phyloP scores from a whole-genome alignment of 2,797 vertebrate species.

The Rhynchotus rufescens region DNA sequence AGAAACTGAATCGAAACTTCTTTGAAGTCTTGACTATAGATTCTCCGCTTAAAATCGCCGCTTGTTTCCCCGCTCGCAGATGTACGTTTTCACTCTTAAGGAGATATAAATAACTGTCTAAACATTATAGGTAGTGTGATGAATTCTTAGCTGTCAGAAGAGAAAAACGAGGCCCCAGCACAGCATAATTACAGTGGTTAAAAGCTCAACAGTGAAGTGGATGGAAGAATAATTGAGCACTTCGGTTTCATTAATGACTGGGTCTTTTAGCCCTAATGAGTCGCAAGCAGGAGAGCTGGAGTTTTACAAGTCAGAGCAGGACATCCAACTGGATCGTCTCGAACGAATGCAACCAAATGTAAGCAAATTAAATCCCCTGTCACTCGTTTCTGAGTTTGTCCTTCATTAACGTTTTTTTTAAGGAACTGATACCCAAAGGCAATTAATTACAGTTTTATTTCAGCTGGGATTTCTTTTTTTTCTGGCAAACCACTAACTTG shows the following conservation, averaged over 20 bases:
- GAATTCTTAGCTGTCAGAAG: constrained; percentile 66
- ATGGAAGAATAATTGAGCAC: constrained; percentile 57
- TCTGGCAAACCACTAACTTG: constrained; percentile 17
- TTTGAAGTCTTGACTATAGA: constrained; percentile 39
- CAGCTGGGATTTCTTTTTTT: constrained; percentile 8
- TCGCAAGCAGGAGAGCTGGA: neutral
- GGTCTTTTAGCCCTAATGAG: constrained; percentile 61
- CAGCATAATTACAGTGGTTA: constrained; percentile 52
- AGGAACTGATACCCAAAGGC: constrained; percentile 26
- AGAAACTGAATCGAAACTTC: constrained; percentile 38
- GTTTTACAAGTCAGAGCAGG: constrained; percentile 22
- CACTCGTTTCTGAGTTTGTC: neutral
- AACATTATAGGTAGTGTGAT: constrained; percentile 73
- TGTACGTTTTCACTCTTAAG: constrained; percentile 49
- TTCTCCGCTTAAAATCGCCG: neutral
- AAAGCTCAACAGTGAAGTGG: constrained; percentile 50
- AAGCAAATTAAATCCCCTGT: constrained; percentile 49
- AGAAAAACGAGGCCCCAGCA: neutral
- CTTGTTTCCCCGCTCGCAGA: constrained; percentile 56
- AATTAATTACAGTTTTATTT: constrained; percentile 39
- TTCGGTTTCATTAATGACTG: constrained; percentile 54
- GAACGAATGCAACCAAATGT: constrained; percentile 54
- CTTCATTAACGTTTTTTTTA: constrained; percentile 41
- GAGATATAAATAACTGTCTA: constrained; percentile 75
- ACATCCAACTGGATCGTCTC: constrained; percentile 30